Percentiles rank a stretch among this genome's conserved stretches.
Conservation (phyloP, 1,140 invertebrate species). For the Battus philenor region DNA sequence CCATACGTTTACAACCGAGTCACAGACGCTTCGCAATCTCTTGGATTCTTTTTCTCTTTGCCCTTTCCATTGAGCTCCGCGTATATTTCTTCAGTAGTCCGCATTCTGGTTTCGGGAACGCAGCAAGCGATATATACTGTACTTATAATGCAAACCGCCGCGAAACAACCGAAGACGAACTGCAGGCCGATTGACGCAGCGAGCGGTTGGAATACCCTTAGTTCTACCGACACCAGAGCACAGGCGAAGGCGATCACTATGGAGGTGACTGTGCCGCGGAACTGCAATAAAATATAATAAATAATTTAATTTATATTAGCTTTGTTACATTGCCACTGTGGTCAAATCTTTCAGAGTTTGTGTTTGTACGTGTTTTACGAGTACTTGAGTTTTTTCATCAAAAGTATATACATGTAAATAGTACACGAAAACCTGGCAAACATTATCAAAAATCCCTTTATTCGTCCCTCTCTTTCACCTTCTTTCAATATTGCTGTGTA, state of each 20-base stretch:
- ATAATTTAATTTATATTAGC: too few relatives aligned
- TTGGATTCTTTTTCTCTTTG: constrained; percentile 25
- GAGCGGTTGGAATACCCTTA: constrained; percentile 66
- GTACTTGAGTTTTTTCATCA: too few relatives aligned
- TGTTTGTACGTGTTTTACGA: background rate
- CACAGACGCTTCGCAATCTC: constrained; percentile 44
- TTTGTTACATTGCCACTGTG: background rate
- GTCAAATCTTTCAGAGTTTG: background rate
- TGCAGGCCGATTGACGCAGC: constrained; percentile 75
- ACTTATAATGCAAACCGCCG: constrained; percentile 78
- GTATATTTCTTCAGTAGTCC: constrained; percentile 77
- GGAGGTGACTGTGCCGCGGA: constrained; percentile 60
- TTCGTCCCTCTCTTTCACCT: too few relatives aligned
- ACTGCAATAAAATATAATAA: constrained; percentile 27
- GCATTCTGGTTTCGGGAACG: constrained; percentile 85
- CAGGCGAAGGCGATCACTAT: constrained; percentile 58
- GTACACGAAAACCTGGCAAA: too few relatives aligned
- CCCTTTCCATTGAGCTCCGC: constrained; percentile 43
- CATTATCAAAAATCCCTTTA: too few relatives aligned
- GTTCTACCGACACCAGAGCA: constrained; percentile 46
- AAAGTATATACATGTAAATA: too few relatives aligned
- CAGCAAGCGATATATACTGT: constrained; percentile 78
- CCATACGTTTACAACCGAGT: constrained; percentile 46
- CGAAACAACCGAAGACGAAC: constrained; percentile 81
- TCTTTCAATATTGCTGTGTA: too few relatives aligned